These are phyloP conservation scores for Bacillus rossius DNA, from an alignment of 1,140 invertebrate genomes.

Conservation along the genomic window DNA sequence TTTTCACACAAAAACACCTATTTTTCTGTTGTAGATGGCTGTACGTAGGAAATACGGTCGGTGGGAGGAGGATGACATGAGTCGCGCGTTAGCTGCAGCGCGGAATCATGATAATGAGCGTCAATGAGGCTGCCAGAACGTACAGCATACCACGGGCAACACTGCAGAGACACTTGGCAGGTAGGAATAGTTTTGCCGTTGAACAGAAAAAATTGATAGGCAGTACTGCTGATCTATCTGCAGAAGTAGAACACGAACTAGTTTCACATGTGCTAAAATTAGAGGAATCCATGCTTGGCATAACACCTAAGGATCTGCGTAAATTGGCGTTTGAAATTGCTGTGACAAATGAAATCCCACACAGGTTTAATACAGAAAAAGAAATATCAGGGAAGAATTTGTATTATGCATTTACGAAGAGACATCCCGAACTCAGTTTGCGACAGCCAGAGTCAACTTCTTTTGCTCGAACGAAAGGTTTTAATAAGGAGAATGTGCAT, in stretches of 20 bases:
- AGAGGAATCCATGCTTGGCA: conserved; percentile 2
- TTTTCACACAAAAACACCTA: neutral
- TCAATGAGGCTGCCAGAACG: conserved; percentile 6
- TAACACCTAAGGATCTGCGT: conserved; percentile 3
- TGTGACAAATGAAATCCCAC: conserved; percentile 12
- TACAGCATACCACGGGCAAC: conserved; percentile 1
- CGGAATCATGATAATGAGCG: conserved; percentile 14
- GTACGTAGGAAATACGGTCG: neutral
- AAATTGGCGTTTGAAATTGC: neutral
- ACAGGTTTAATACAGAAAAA: conserved; percentile 32
- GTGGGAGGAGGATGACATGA: conserved; percentile 7
- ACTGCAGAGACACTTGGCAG: conserved; percentile 10
- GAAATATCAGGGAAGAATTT: conserved; percentile 39
- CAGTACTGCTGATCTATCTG: neutral
- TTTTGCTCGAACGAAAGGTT: conserved; percentile 34
- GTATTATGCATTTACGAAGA: conserved; percentile 32
- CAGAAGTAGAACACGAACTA: neutral
- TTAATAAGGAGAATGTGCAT: conserved; percentile 33
- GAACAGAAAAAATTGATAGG: neutral
- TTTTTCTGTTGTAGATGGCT: neutral
- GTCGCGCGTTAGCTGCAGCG: conserved; percentile 2
- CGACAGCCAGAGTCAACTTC: conserved; percentile 40
- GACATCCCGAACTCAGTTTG: conserved; percentile 28
- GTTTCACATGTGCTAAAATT: neutral
- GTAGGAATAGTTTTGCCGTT: conserved; percentile 7